phyloP scores from a whole-genome alignment of 1,140 invertebrate genomes.

The Dinoponera quadriceps region DNA sequence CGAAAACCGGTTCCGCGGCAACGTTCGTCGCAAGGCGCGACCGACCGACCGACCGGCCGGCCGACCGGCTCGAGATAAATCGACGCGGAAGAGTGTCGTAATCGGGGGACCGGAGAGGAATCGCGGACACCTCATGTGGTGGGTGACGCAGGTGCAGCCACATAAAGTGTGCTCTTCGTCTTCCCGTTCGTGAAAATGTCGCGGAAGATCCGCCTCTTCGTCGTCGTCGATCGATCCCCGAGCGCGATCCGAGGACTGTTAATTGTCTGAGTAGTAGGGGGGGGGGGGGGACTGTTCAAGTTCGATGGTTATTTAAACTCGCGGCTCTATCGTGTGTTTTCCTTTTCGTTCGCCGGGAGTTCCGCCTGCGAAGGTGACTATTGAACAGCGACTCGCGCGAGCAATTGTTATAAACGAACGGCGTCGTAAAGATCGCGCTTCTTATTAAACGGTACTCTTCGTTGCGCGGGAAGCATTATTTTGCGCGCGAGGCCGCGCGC shows the following conservation, averaged over 20 bases:
- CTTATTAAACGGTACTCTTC: too few relatives aligned
- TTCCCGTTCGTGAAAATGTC: neutral
- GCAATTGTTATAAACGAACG: neutral
- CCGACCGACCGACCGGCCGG: constrained; percentile 29
- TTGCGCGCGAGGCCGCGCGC: neutral
- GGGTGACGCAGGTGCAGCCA: constrained; percentile 68
- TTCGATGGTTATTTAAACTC: too few relatives aligned
- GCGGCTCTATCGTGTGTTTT: too few relatives aligned
- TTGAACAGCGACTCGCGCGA: too few relatives aligned
- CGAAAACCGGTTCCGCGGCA: constrained; percentile 67
- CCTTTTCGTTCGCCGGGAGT: too few relatives aligned
- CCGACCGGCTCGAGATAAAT: constrained; percentile 69
- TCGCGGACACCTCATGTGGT: constrained; percentile 67
- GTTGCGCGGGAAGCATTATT: too few relatives aligned
- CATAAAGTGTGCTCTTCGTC: neutral
- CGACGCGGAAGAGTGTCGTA: constrained; percentile 76
- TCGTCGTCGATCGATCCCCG: neutral
- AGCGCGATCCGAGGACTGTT: too few relatives aligned
- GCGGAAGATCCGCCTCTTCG: neutral
- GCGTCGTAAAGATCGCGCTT: neutral
- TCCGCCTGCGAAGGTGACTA: too few relatives aligned
- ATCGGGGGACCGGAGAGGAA: constrained; percentile 69
- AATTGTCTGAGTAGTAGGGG: too few relatives aligned
- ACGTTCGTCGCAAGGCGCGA: constrained; percentile 40
- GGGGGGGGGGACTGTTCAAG: too few relatives aligned